Evolutionary conservation across 1,140 invertebrate species (phyloP), one percentile per base, ranked within the genome.

Genomic region (Antheraea pernyi): DNA sequence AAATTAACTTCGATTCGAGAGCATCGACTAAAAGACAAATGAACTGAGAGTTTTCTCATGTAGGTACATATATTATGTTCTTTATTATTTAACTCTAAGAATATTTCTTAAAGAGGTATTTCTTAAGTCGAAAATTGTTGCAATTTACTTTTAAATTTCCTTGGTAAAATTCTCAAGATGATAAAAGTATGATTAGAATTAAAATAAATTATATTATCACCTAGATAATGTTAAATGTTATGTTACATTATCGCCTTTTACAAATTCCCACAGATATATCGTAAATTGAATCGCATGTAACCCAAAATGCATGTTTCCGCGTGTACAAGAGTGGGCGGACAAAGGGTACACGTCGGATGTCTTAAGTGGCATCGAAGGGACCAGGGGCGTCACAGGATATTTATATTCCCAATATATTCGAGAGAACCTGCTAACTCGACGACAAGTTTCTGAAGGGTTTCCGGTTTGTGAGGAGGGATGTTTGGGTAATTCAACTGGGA

Each of bases 331-430:
- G 60, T 46, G 39, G 36, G 63, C 36, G 39, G 63, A 39, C 18
- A 19, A 68, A 70, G 68, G 74, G 70, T 68, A 73, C 65, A 59
- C 18, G 60, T 59, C 75, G 79, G 79, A 81, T 81, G 71, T 77
- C 74, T 81, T 78, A 77, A 81, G 79, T 81, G 79, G 67, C 70
- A 68, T 63, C 53, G 73, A 81, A 81, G 78, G 75, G 79, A 77
- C 79, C 77, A 36, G 72, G 69, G 71, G 68, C 19, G 74, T 59
- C 39, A 19, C 77, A 73, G 76, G 76, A 77, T 78, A 81, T 81
- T 81, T 81, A 75, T 78, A 81, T 75, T 77, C 74, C 70, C 68
- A 71, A 78, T 77, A 75, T 76, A 78, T 81, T 75, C 79, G 79
- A 78, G 76, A 72, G 67, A 46, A 68, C 42, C 69, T 68, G 68